Evolutionary conservation across 2,797 vertebrate genomes (phyloP), one percentile per base, ranked within the genome.

Genomic region (Cynopterus sphinx): DNA sequence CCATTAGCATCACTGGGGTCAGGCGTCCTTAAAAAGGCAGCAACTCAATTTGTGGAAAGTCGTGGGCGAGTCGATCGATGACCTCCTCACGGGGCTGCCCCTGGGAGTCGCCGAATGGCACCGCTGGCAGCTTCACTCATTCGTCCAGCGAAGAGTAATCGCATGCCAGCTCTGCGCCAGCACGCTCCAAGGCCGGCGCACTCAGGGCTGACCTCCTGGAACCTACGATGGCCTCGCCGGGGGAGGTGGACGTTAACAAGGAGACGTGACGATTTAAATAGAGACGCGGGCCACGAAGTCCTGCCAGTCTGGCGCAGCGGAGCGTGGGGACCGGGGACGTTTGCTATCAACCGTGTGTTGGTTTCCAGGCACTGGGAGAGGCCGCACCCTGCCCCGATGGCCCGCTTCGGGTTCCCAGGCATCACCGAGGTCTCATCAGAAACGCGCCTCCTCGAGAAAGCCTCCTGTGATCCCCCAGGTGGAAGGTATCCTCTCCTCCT

Each of bases 401-500:
- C 17, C 31, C 41, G 10, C 28, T 3, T 15, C 3, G 51, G 51
- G 9, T 17, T 2, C 13, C 2, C 1, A 10, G 71, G 63, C 49
- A 9, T 3, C 0, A 7, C 78, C 16, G 15, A 33, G 53, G 46
- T 70, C 71, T 49, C 85, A 1, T 21, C 1, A 1, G 84, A 15
- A 57, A 36, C 61, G 67, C 63, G 11, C 24, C 71, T 53, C 67
- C 67, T 41, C 61, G 3, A 13, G 59, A 51, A 36, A 22, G 55
- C 36, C 12, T 6, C n/a, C 21, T 0, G 0, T 0, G 26, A n/a
- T 5, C 33, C 36, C 11, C 26, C 74, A 9, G 41, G n/a, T 5
- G 16, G 15, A 39, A 24, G 51, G 53, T 71, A 4, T 3, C 41
- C 61, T 15, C 19, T 36, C 36, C 12, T 5, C 63, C 22, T 39